These are phyloP conservation scores for Porphyrio hochstetteri DNA, from an alignment of 2,113 vertebrate species.

Conservation along the genomic window DNA sequence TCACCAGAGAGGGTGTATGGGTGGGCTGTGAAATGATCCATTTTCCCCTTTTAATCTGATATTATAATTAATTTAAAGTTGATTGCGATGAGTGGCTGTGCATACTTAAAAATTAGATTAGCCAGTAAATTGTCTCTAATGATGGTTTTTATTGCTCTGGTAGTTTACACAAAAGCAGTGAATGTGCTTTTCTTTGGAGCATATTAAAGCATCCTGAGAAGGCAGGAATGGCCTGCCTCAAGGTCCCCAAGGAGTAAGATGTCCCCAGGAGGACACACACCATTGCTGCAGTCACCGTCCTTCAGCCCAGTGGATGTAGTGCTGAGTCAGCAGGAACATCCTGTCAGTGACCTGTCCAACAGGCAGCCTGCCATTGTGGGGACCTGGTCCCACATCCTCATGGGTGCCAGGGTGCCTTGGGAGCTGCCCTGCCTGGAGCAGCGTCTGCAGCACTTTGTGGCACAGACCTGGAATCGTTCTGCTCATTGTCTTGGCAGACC, in stretches of 20 bases:
- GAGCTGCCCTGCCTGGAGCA: neutral
- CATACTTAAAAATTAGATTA: slow-evolving; percentile 21
- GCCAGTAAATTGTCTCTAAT: neutral
- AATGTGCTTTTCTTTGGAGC: neutral
- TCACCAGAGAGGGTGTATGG: neutral
- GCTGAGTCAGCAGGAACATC: neutral
- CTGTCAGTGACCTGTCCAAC: neutral
- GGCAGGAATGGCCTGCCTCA: accelerated
- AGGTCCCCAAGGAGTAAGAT: neutral
- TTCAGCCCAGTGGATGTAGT: neutral
- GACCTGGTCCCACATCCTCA: accelerated
- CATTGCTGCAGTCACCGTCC: accelerated
- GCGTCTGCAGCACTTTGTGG: accelerated
- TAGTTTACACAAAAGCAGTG: neutral
- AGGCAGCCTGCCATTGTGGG: accelerated
- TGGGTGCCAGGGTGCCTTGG: accelerated
- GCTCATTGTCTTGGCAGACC: accelerated
- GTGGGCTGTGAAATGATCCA: neutral
- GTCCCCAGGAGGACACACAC: neutral
- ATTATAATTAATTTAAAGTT: neutral
- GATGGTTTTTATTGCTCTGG: neutral
- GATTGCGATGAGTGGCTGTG: neutral
- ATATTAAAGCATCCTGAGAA: accelerated
- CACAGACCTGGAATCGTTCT: accelerated
- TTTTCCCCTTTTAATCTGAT: slow-evolving; percentile 14